These are phyloP conservation scores for Exaiptasia diaphana DNA, from an alignment of 64 coral and sea anemone genomes.

Conservation along the genomic window DNA sequence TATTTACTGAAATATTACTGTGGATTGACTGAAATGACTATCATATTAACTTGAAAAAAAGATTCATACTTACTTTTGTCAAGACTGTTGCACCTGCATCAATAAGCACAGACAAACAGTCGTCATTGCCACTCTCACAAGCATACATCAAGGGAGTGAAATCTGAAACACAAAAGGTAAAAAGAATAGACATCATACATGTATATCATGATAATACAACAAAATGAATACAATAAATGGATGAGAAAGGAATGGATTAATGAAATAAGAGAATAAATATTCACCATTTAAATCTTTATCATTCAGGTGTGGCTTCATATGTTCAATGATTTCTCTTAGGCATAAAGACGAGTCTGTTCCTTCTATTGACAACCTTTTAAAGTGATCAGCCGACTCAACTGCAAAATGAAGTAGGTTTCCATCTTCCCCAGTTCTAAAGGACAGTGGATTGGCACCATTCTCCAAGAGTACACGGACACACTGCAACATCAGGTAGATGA, in stretches of 20 bases:
- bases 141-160: constrained; percentile 97
- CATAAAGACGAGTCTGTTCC: constrained; percentile 30
- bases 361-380: not conserved
- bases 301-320: constrained; percentile 46
- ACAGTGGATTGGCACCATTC: constrained; percentile 49
- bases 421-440: constrained; percentile 43
- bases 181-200: not conserved
- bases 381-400: constrained; percentile 66
- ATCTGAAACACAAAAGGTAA: constrained; percentile 17
- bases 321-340: constrained; percentile 54
- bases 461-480: constrained; percentile 67
- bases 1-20: no score
- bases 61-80: not conserved
- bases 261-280: not conserved
- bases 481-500: constrained; percentile 19
- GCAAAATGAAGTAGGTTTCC: constrained; percentile 87
- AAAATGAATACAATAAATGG: not conserved
- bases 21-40: no score
- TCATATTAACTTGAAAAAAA: no score
- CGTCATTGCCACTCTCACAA: constrained; percentile 63
- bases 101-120: constrained; percentile 58
- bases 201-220: not conserved
- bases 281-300: constrained; percentile 66
- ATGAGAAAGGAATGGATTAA: not conserved
- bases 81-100: constrained; percentile 67